These are phyloP conservation scores for Characodon lateralis DNA, from an alignment of 2,797 vertebrate genomes.

Conservation along the genomic window DNA sequence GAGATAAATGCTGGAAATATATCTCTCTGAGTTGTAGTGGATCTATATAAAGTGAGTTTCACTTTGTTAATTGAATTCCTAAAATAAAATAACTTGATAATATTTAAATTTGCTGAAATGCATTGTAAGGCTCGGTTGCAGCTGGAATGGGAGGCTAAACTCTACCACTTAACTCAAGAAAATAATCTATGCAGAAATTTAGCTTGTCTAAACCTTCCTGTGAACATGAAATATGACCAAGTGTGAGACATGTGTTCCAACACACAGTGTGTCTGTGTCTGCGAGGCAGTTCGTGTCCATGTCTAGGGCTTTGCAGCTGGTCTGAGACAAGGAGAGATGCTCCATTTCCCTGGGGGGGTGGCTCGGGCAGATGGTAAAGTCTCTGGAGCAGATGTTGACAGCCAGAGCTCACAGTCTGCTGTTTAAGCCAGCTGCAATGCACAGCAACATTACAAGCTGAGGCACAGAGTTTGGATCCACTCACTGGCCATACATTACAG, in stretches of 20 bases:
- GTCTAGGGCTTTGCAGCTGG: constrained; percentile 74
- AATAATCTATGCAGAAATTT: background rate
- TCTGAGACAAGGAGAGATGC: constrained; percentile 64
- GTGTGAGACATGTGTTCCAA: constrained; percentile 50
- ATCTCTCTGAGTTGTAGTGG: too few species aligned
- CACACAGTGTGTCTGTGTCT: constrained; percentile 44
- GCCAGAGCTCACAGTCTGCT: constrained; percentile 74
- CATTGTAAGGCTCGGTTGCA: background rate
- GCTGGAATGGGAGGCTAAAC: background rate
- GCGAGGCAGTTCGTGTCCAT: constrained; percentile 60
- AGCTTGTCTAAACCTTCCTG: constrained; percentile 28
- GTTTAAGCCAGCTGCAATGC: constrained; percentile 72
- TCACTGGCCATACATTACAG: constrained; percentile 71
- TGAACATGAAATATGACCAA: constrained; percentile 42
- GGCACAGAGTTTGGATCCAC: constrained; percentile 57
- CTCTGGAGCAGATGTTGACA: constrained; percentile 84
- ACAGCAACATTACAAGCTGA: constrained; percentile 51
- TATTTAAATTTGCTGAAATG: background rate
- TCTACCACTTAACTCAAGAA: background rate
- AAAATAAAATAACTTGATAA: background rate
- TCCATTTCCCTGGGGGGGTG: constrained; percentile 48
- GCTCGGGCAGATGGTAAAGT: constrained; percentile 76
- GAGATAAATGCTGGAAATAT: background rate
- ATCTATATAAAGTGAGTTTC: background rate
- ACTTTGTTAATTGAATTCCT: background rate